Base-by-base conservation (phyloP, 2,888 invertebrate genomes). In the Philereme vetulata region DNA sequence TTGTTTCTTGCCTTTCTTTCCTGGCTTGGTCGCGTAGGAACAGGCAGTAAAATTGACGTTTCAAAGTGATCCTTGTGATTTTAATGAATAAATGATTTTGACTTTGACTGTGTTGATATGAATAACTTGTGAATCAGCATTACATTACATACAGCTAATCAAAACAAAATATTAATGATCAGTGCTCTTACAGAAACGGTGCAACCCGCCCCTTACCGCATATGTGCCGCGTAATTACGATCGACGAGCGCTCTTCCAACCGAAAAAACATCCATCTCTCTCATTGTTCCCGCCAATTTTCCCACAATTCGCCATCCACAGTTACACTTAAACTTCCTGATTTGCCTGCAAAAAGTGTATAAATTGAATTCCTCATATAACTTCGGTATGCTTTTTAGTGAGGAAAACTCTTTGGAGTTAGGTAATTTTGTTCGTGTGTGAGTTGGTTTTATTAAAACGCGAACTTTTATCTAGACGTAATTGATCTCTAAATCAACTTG, bases 301-400 rank as follows among this genome's bases (percentile, higher is more conserved):
- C 92, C 90, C 92, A 91, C 91, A 90, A 89, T 90, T 90, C 86
- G 89, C 83, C 85, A 78, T 82, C 84, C 85, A 89, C 90, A 80
- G 90, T 89, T 91, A 86, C 84, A 80, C 77, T 79, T 78, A 76
- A 76, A 51, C 90, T 91, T 92, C 92, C 92, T 90, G 81, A 85
- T 86, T 79, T 79, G 72, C 68, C 63, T 55, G 84, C 82, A 91
- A 91, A 91, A 91, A 90, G 77, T 74, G 75, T 77, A 85, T 87
- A 88, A 89, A 91, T 90, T 86, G 84, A 85, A 86, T 86, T 86
- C 85, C 78, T 82, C 77, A 73, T 85, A 46, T 32, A 49, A 49
- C 44, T 49, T 53, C 34, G 40, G 40, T 50, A n/a, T 11, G 47
- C 38, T 57, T 52, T 46, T 61, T 46, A 7, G 0, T 8, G 38